These are phyloP conservation scores for Sinopyrophorus schimmeli DNA, from an alignment of 2,888 invertebrate genomes.

Conservation along the genomic window DNA sequence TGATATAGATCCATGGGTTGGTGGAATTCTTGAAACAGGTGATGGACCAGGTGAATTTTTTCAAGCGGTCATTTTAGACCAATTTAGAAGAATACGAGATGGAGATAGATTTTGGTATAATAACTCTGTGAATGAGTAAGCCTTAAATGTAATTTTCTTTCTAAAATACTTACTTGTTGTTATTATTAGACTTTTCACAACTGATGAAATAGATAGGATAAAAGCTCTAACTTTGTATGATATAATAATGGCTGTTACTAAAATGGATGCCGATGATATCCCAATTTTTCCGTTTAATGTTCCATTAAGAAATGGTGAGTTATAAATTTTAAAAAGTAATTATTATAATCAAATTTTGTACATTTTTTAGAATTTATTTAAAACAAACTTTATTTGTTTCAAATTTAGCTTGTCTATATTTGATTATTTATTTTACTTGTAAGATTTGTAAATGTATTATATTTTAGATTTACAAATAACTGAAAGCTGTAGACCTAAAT, in stretches of 20 bases:
- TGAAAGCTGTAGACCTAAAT: constrained; percentile 6
- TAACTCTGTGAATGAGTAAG: constrained; percentile 54
- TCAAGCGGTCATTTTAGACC: constrained; percentile 58
- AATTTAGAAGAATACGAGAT: constrained; percentile 60
- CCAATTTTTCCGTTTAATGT: constrained; percentile 57
- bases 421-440: not conserved
- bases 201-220: constrained; percentile 54
- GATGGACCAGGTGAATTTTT: constrained; percentile 60
- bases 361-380: not conserved
- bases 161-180: constrained; percentile 2
- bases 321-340: not conserved
- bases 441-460: too few relatives aligned
- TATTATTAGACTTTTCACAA: constrained; percentile 56
- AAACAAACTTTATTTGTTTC: not conserved
- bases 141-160: not conserved
- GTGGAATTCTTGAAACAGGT: constrained; percentile 60
- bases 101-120: constrained; percentile 65
- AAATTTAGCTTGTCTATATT: not conserved
- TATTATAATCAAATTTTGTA: not conserved
- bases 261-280: constrained; percentile 55
- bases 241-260: constrained; percentile 57
- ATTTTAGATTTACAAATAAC: constrained; percentile 6
- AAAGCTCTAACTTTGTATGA: constrained; percentile 56
- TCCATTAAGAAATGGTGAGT: constrained; percentile 38
- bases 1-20: constrained; percentile 61